Base-by-base conservation (phyloP, 1,140 invertebrate species). In the Drosophila subpulchrella region DNA sequence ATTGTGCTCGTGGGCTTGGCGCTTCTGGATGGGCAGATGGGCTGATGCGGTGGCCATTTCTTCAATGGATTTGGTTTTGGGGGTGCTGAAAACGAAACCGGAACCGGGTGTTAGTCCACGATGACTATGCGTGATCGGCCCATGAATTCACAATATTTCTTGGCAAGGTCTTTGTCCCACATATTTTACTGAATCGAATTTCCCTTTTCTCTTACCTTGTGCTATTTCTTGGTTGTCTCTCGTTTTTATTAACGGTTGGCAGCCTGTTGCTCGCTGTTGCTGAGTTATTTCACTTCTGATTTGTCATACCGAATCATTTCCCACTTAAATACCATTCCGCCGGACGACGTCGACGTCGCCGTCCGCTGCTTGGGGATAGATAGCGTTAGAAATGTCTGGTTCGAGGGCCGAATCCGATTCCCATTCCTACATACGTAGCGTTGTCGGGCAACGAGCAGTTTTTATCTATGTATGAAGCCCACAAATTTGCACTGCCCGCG, bases 241-340 rank as follows among this genome's bases (percentile, higher is more conserved):
- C 27, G n/a, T 42, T 60, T 58, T 59, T 32, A 53, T 15, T 53
- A 54, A 13, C 38, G 17, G 20, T 36, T 51, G 34, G 53, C 46
- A 53, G 56, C 59, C 39, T 77, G 65, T 76, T 81, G 81, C 56
- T 72, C 55, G 58, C 60, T 63, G 63, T 54, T 77, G 81, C 79
- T 77, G 67, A 83, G 66, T 81, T 89, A 78, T 84, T 89, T 88
- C 60, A 79, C 70, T 89, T 89, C 77, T 89, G 84, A 89, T 80
- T 78, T 81, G 84, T 90, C 81, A 89, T 89, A 66, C 55, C 46
- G 65, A 68, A 78, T 81, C 68, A 89, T 84, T 75, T 81, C 61
- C 47, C 85, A 67, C 62, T 89, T 89, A 89, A 90, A 89, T 89
- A 89, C 80, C 55, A 56, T 78, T 88, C 34, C 17, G 57, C 27